These are phyloP conservation scores for Neelides sp. DNA, from an alignment of 1,140 invertebrate genomes.

Conservation along the genomic window DNA sequence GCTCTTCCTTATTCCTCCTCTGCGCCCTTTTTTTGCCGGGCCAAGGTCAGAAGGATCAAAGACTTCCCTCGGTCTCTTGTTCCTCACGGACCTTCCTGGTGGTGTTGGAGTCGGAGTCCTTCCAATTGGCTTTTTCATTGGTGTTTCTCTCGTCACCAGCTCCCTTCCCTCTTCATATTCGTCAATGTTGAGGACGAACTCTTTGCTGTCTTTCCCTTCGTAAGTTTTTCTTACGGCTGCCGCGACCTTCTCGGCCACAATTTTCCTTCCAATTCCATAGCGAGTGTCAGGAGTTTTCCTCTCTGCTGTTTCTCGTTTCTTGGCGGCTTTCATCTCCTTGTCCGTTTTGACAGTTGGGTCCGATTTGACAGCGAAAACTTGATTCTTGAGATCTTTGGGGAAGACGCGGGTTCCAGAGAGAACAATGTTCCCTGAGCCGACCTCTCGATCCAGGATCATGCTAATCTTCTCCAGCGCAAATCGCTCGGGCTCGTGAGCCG, in stretches of 20 bases:
- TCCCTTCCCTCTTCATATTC: constrained; percentile 1
- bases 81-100: constrained; percentile 18
- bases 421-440: constrained; percentile 48
- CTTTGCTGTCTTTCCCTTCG: constrained; percentile 8
- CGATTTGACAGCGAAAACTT: background rate
- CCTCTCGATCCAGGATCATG: constrained; percentile 50
- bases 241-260: background rate
- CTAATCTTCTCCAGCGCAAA: constrained; percentile 52
- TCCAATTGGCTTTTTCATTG: background rate
- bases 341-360: background rate
- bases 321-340: background rate
- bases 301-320: background rate
- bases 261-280: background rate
- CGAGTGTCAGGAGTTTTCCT: background rate
- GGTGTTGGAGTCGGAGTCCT: background rate
- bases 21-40: constrained; percentile 12
- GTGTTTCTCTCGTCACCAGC: background rate
- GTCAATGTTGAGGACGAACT: background rate
- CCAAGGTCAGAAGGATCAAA: constrained; percentile 60
- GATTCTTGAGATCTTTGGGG: constrained; percentile 23
- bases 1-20: constrained; percentile 33
- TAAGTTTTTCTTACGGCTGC: constrained; percentile 19
- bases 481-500: constrained; percentile 47
- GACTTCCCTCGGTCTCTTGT: constrained; percentile 53
- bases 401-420: constrained; percentile 12